A percentile compares a stretch with the other conserved stretches of the same genome.
Evolutionary conservation across 2,113 vertebrate species (phyloP).

Genomic region (Coregonus clupeaformis): DNA sequence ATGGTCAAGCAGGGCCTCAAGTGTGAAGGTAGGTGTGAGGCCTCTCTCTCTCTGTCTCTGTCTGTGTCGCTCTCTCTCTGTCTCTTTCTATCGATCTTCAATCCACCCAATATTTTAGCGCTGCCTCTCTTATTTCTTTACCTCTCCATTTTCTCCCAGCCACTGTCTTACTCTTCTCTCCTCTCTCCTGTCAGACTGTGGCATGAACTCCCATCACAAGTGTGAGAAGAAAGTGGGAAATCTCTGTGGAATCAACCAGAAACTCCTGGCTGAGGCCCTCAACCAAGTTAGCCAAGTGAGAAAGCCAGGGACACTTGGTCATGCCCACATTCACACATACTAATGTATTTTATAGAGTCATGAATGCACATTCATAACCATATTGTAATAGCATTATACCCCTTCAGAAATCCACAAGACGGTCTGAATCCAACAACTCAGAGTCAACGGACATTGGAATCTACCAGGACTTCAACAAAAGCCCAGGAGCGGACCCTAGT

Average conservation of each 20-base stretch:
- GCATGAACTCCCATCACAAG: constrained; percentile 92
- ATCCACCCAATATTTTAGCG: too few species aligned
- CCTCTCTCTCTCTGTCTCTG: background rate
- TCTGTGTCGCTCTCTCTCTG: background rate
- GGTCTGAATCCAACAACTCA: constrained; percentile 68
- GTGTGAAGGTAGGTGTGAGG: constrained; percentile 83
- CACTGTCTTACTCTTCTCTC: background rate
- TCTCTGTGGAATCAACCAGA: constrained; percentile 98
- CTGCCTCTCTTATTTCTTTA: background rate
- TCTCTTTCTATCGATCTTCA: constrained; percentile 1
- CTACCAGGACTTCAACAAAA: constrained; percentile 77
- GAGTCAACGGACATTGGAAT: constrained; percentile 77
- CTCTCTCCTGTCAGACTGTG: constrained; percentile 79
- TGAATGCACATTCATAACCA: background rate
- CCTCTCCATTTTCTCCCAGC: background rate
- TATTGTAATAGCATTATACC: background rate
- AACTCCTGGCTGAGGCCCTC: constrained; percentile 92
- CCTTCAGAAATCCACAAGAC: constrained; percentile 79
- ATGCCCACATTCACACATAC: background rate
- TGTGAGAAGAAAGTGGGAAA: constrained; percentile 95
- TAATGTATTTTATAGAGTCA: background rate
- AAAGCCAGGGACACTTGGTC: constrained; percentile 11
- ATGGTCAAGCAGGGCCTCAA: constrained; percentile 93
- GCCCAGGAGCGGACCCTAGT: constrained; percentile 45
- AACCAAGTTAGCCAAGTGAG: constrained; percentile 86